Conservation (phyloP, 2,888 invertebrate genomes). For the Margaritifera margaritifera region DNA sequence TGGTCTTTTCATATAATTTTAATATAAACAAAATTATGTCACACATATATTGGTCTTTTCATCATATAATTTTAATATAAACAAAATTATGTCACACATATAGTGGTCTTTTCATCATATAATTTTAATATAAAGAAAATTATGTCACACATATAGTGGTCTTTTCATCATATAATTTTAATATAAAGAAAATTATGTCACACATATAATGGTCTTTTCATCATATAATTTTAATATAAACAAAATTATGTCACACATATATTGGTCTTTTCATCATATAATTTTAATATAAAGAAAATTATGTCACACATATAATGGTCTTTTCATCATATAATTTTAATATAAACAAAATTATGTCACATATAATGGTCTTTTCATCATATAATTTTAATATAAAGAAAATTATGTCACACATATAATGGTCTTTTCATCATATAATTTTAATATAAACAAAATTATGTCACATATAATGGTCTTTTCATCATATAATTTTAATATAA, state of each 20-base stretch:
- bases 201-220: background rate
- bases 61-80: background rate
- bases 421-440: background rate
- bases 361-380: background rate
- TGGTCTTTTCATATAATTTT: background rate
- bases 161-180: background rate
- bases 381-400: background rate
- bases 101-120: background rate
- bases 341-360: background rate
- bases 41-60: no score
- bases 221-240: background rate
- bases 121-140: slow-evolving; percentile 2
- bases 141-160: no score
- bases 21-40: background rate
- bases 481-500: background rate
- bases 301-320: no score
- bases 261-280: background rate
- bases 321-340: background rate
- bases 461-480: no score
- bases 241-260: background rate
- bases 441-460: slow-evolving; percentile 1
- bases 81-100: background rate
- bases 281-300: slow-evolving; percentile 1
- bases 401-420: background rate
- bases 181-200: background rate